Percentiles rank a stretch among this genome's conserved stretches.
These are phyloP conservation scores for Cebus imitator DNA, from an alignment of 2,113 vertebrate species.

Conservation along the genomic window DNA sequence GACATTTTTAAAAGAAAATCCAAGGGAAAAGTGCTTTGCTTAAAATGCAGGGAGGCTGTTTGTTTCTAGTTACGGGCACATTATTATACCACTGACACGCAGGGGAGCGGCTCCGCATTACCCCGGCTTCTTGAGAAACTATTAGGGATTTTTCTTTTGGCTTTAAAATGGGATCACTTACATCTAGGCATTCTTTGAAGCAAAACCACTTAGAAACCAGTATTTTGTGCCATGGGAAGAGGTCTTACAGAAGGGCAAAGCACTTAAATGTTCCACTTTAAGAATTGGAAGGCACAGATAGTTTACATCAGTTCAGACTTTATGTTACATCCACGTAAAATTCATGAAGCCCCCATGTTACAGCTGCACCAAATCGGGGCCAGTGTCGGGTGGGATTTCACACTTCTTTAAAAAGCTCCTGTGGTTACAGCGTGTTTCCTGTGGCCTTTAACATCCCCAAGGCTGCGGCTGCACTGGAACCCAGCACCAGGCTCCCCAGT, in stretches of 20 bases:
- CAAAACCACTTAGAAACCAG: not conserved
- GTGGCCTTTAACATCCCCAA: rapidly evolving
- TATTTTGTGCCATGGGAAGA: not conserved
- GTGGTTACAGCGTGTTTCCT: not conserved
- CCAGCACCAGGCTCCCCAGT: not conserved
- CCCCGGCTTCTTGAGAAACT: not conserved
- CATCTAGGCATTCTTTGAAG: not conserved
- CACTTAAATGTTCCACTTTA: not conserved
- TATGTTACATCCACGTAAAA: rapidly evolving
- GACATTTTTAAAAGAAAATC: not conserved
- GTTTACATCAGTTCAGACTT: not conserved
- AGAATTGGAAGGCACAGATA: not conserved
- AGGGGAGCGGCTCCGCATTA: rapidly evolving
- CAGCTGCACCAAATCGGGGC: not conserved
- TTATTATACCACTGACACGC: rapidly evolving
- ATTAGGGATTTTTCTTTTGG: not conserved
- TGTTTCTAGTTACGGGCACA: rapidly evolving
- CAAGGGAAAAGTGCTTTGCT: not conserved
- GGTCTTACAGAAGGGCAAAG: not conserved
- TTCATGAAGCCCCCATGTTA: not conserved
- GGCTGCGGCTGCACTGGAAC: not conserved
- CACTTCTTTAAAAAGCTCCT: not conserved
- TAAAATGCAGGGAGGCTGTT: rapidly evolving
- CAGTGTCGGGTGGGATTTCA: not conserved
- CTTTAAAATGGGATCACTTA: not conserved